Evolutionary conservation across 2,113 vertebrate genomes (phyloP), one percentile per base, ranked within the genome.

Genomic region (Heliornis fulica): DNA sequence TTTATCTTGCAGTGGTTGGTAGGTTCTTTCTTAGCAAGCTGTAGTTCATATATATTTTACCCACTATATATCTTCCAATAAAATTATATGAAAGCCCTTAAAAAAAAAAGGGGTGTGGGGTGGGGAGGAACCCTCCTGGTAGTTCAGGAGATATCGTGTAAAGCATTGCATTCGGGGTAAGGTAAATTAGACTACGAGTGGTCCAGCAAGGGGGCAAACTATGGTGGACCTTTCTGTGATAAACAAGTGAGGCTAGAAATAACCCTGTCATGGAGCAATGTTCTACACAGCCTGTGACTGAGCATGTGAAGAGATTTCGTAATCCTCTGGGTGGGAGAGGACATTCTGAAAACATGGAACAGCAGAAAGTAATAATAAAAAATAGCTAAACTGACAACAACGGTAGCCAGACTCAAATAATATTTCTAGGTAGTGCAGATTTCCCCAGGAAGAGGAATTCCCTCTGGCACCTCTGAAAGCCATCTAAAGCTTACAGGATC

Each of bases 1-100:
- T 94, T 96, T 95, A 93, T 93, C 96, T 95, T 95, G 76, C 65
- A 75, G 82, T 77, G 68, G 75, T 90, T 91, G 90, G 92, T 90
- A 87, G 61, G 66, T 83, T 89, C 95, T 87, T 96, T 89, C 93
- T 84, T 94, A 90, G 87, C 76, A 87, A 91, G 87, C 54, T 75
- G 71, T 65, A 80, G 92, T 95, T 95, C 89, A 91, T 83, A 83
- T 74, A 65, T 91, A 95, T 95, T 95, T 95, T 93, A 94, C 69
- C 66, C 59, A 65, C 71, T 69, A 43, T 87, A 54, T 87, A 83
- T 93, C 86, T 94, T 87, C 50, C 86, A 89, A 90, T 87, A 95
- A 94, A 97, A 97, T 92, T 54, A 87, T 77, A 91, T 74, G 65
- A 77, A 96, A 97, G 81, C 77, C 28, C 32, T 13, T 53, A 56